Base-by-base conservation (phyloP, 2,113 vertebrate genomes). In the Percina caprodes region DNA sequence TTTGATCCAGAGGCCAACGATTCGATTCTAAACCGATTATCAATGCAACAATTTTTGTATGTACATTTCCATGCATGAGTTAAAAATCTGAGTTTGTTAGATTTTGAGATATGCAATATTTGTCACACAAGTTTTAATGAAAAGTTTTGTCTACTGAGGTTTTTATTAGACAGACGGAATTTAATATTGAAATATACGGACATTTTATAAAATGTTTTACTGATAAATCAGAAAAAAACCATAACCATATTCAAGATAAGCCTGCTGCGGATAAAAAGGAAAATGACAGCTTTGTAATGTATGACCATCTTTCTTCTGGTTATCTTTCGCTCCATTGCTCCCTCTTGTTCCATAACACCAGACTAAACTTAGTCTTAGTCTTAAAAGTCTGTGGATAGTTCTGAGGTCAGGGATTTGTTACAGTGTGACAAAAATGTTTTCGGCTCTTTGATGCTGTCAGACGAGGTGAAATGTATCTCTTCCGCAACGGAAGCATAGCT, bases 301-400 rank as follows among this genome's bases (percentile, higher is more conserved):
- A 5, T 23, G 0, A 6, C 26, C 24, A 2, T 54, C 23, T 30
- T 45, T 30, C 74, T 33, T 21, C 15, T 60, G 45, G 1, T 39
- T 14, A 54, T 39, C 58, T 15, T 24, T 61, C 21, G 5, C 39
- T 62, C 19, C 59, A 70, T 66, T 24, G 42, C 23, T 39, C 35
- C 26, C 49, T 55, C 45, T 18, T 21, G 76, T 74, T 74, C 80
- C 66, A 30, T 23, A 16, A 67, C 61, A 74, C 4, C 60, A 10
- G 35, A 82, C 88, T 89, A 94, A 89, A 81, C 65, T 90, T 83
- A 75, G 82, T n/a, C n/a, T n/a, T n/a, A n/a, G n/a, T n/a, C n/a
- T n/a, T n/a, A n/a, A n/a, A n/a, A n/a, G n/a, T 61, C 4, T 9
- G 58, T 6, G 59, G 69, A 90, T 82, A 80, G 35, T 69, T 83